A percentile compares a stretch with the other conserved stretches of the same genome.
These are phyloP conservation scores for Calonectris borealis DNA, from an alignment of 2,113 vertebrate genomes.

Conservation along the genomic window DNA sequence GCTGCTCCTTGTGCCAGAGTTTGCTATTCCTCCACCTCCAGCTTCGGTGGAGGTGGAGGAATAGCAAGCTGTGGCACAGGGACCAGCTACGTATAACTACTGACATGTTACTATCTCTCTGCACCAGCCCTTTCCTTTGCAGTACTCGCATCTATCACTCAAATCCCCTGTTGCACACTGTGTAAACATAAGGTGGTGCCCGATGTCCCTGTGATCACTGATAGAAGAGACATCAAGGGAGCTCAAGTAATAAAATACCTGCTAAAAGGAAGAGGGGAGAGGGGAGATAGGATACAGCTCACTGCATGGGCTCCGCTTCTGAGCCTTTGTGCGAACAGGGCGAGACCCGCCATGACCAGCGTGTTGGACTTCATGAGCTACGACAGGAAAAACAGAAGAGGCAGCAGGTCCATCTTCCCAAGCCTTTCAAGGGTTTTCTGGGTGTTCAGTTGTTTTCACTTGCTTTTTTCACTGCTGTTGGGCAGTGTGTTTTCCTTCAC, in stretches of 20 bases:
- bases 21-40: not conserved
- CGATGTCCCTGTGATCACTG: not conserved
- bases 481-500: not conserved
- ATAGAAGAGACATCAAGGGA: not conserved
- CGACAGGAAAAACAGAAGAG: not conserved
- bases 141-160: not conserved
- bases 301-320: not conserved
- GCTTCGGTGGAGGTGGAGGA: fast-evolving
- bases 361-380: not conserved
- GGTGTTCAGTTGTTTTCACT: not conserved
- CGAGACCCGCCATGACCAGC: not conserved
- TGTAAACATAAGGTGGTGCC: not conserved
- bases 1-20: not conserved
- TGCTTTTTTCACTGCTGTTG: not conserved
- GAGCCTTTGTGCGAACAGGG: not conserved
- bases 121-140: not conserved
- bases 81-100: fast-evolving
- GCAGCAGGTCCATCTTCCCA: not conserved
- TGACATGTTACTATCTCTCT: not conserved
- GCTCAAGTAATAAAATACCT: not conserved
- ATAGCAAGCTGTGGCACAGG: not conserved
- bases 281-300: not conserved
- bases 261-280: not conserved
- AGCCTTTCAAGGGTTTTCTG: not conserved
- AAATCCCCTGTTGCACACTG: not conserved